Base-by-base conservation (phyloP, 2,888 invertebrate species). In the Schrankia costaestrigalis region DNA sequence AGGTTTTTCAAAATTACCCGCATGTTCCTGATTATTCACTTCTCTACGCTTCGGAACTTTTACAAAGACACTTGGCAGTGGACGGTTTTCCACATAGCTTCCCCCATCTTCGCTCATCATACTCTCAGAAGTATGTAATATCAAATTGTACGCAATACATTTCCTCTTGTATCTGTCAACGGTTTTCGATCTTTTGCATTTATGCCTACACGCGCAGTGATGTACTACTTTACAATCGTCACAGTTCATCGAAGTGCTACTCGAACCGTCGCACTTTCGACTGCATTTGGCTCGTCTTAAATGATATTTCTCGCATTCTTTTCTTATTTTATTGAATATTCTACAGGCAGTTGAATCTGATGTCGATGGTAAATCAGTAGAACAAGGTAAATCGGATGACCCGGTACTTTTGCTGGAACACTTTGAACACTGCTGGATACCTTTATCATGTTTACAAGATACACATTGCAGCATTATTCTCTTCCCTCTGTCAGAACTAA, bases 121-220 rank as follows among this genome's bases (percentile, higher is more conserved):
- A 40, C 84, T 84, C 19, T 87, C 87, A 1, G 86, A 84, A 5
- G 84, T 78, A 48, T 87, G 84, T 30, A 87, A 61, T n/a, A 87
- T 82, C 24, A 87, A 58, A 46, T 87, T 87, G 51, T 87, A 87
- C 5, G 87, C 87, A 0, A 87, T 65, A 25, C 81, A 72, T 50
- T 78, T 82, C 40, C 79, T 82, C 35, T 71, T 74, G 0, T 52
- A 11, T 37, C 78, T 83, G 5, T 83, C 83, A 2, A 47, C 46
- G 1, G 41, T 52, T 51, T 74, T 83, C 2, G 62, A 42, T 34
- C 54, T 50, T 51, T 72, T 81, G 46, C 84, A 82, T 58, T 74
- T 81, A 40, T 81, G 75, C 49, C 67, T 62, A 37, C 83, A 84
- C 3, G 56, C 43, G 36, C 81, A 84, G 23, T 78, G 60, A 39